phyloP scores from a whole-genome alignment of 2,888 invertebrate species.

The Phengaris arion region DNA sequence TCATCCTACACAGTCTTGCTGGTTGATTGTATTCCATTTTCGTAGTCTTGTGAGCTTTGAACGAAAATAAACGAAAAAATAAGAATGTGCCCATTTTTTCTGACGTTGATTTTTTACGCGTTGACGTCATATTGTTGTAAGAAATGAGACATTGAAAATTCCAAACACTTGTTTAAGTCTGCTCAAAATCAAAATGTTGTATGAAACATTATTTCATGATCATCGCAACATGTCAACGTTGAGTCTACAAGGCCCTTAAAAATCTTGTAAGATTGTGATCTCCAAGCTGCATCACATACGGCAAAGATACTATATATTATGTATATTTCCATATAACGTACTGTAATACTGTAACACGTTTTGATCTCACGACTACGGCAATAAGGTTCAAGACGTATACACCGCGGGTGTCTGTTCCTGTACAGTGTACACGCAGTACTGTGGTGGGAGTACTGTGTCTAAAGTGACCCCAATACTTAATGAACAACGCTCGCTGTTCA shows the following conservation, averaged over 20 bases:
- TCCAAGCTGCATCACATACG: no score
- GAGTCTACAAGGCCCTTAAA: neutral
- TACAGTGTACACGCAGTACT: neutral
- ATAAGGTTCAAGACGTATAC: neutral
- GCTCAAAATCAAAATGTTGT: constrained; percentile 1
- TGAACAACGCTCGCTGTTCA: neutral
- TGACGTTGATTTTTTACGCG: neutral
- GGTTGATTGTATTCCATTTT: neutral
- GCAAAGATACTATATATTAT: no score
- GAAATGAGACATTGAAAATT: constrained; percentile 2
- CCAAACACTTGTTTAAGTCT: neutral
- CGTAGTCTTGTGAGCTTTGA: neutral
- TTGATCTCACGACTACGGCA: neutral
- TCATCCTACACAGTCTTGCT: neutral
- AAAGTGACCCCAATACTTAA: constrained; percentile 9
- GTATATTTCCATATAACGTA: no score
- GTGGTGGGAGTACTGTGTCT: constrained; percentile 11
- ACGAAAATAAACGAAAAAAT: neutral
- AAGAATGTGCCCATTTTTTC: neutral
- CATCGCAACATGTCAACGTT: neutral
- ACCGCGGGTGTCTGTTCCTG: no score
- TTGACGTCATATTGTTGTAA: neutral
- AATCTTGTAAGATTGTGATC: no score
- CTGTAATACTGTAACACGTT: neutral
- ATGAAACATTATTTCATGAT: neutral